phyloP scores from a whole-genome alignment of 2,113 vertebrate species.

The Hiodon alosoides region DNA sequence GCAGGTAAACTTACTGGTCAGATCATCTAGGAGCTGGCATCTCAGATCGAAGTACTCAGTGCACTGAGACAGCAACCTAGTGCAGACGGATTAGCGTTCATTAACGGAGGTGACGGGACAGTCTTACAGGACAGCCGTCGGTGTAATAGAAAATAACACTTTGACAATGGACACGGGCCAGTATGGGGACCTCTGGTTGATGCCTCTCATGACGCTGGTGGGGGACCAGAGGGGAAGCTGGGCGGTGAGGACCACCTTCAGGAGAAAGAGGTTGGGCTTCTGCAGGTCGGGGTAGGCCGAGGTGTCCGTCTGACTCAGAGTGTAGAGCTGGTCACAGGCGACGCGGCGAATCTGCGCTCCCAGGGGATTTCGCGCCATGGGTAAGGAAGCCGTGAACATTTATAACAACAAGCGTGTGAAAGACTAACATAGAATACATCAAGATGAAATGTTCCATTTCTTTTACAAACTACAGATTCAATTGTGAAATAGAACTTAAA shows the following conservation, averaged over 20 bases:
- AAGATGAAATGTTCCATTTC: too few species aligned
- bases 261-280: constrained; percentile 91
- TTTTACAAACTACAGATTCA: background rate
- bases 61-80: constrained; percentile 89
- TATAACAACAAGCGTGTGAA: too few species aligned
- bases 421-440: too few species aligned
- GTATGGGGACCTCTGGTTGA: constrained; percentile 79
- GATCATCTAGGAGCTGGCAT: constrained; percentile 90
- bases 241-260: constrained; percentile 83
- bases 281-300: constrained; percentile 84
- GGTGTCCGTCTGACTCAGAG: constrained; percentile 91
- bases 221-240: constrained; percentile 97
- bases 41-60: constrained; percentile 96
- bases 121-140: background rate
- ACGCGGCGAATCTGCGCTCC: constrained; percentile 83
- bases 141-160: background rate
- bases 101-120: background rate
- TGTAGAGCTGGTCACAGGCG: constrained; percentile 94
- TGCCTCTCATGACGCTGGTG: constrained; percentile 94
- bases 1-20: constrained; percentile 76
- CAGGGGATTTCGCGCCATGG: constrained; percentile 24
- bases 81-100: constrained; percentile 28
- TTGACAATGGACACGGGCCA: background rate
- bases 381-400: too few species aligned
- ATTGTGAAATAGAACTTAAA: background rate